A percentile compares a stretch with the other conserved stretches of the same genome.
Evolutionary conservation across 2,797 vertebrate genomes (phyloP).

Genomic region (Oceanodroma leucorhoa): DNA sequence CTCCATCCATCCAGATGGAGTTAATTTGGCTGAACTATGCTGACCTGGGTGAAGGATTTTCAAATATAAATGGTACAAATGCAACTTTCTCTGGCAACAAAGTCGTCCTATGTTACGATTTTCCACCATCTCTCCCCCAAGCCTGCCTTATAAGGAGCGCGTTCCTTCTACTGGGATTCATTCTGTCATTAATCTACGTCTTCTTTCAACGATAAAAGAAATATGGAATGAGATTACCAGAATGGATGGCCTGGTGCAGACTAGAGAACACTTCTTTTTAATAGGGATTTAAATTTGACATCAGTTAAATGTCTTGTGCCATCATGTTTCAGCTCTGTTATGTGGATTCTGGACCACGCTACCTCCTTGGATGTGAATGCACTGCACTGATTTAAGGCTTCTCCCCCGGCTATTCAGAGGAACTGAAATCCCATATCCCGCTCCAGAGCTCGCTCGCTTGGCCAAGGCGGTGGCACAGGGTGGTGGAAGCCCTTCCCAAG

Average conservation of each 20-base stretch:
- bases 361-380: slow-evolving; percentile 41
- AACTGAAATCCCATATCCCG: not conserved
- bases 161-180: slow-evolving; percentile 66
- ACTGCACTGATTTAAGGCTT: slow-evolving; percentile 37
- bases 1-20: slow-evolving; percentile 50
- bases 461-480: not conserved
- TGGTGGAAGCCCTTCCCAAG: not conserved
- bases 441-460: not conserved
- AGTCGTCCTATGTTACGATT: slow-evolving; percentile 46
- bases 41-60: slow-evolving; percentile 70
- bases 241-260: slow-evolving; percentile 71
- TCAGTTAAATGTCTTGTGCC: slow-evolving; percentile 61
- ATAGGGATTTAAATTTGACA: slow-evolving; percentile 73
- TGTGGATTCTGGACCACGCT: slow-evolving; percentile 1
- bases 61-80: slow-evolving; percentile 65
- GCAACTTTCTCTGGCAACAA: slow-evolving; percentile 69
- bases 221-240: slow-evolving; percentile 74
- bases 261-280: slow-evolving; percentile 68
- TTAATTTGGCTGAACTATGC: slow-evolving; percentile 56
- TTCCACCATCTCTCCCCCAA: slow-evolving; percentile 61
- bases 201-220: slow-evolving; percentile 75
- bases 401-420: slow-evolving; percentile 2
- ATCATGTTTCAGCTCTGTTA: slow-evolving; percentile 47
- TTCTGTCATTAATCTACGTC: slow-evolving; percentile 72
- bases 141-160: slow-evolving; percentile 67